Evolutionary conservation across 2,113 vertebrate species (phyloP).

Genomic region (Tor tambroides): DNA sequence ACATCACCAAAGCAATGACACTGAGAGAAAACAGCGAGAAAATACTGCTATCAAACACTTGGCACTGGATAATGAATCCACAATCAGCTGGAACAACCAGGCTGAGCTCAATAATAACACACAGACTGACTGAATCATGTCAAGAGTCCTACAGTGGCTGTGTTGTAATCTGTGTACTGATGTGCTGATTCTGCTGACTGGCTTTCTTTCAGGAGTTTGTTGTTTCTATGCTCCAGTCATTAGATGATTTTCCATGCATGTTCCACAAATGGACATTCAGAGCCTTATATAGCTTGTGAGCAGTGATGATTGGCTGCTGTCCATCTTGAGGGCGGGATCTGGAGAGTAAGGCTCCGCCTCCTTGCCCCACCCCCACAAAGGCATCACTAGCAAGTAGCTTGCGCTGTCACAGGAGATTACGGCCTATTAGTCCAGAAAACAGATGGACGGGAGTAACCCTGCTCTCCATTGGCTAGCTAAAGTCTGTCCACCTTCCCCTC

Average conservation of each 20-base stretch:
- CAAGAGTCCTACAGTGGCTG: too few species aligned
- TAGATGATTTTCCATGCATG: not conserved
- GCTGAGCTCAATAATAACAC: too few species aligned
- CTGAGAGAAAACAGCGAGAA: too few species aligned
- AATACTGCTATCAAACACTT: too few species aligned
- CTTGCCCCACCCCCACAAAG: conserved; percentile 67
- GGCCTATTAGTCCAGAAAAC: conserved; percentile 74
- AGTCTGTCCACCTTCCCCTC: conserved; percentile 42
- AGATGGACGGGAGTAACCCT: conserved; percentile 73
- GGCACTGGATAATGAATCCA: too few species aligned
- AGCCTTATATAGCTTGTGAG: not conserved
- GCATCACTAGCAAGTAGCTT: conserved; percentile 77
- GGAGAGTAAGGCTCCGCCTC: conserved; percentile 42
- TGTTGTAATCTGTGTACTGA: too few species aligned
- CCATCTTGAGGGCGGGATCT: not conserved
- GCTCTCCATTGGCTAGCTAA: conserved; percentile 59
- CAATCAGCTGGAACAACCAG: too few species aligned
- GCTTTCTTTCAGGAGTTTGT: too few species aligned
- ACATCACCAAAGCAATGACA: too few species aligned
- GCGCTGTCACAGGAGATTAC: conserved; percentile 75
- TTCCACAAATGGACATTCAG: not conserved
- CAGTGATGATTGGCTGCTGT: not conserved
- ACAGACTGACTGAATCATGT: too few species aligned
- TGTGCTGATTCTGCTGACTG: too few species aligned
- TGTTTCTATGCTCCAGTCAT: not conserved